Evolutionary conservation across 2,797 vertebrate species (phyloP).

Genomic region (Trachops cirrhosus): DNA sequence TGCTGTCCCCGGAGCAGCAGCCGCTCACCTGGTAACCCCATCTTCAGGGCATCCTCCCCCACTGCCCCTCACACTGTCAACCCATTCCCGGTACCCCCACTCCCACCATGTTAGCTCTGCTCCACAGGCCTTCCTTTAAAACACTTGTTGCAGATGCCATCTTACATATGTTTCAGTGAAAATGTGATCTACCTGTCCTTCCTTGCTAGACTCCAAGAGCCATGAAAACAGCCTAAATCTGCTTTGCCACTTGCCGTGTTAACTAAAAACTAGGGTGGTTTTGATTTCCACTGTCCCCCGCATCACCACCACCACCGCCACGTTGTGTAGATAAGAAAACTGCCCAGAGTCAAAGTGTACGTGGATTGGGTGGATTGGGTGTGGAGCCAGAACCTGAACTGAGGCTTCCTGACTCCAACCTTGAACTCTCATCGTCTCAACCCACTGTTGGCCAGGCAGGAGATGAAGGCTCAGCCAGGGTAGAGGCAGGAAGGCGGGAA

Average conservation of each 20-base stretch:
- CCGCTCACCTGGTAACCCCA: not conserved
- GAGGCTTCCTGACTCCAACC: not conserved
- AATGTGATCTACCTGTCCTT: not conserved
- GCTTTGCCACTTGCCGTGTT: not conserved
- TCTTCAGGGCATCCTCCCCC: not conserved
- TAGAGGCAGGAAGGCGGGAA: constrained; percentile 36
- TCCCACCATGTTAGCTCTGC: not conserved
- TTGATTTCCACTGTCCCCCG: not conserved
- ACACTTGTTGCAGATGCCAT: not conserved
- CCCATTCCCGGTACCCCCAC: not conserved
- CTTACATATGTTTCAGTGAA: not conserved
- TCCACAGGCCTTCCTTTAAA: not conserved
- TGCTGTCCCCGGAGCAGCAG: not conserved
- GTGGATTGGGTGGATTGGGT: not conserved
- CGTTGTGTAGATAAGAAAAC: not conserved
- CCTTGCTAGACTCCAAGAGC: not conserved
- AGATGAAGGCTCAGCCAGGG: not conserved
- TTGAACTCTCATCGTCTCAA: not conserved
- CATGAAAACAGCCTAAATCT: not conserved
- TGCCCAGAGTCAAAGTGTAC: not conserved
- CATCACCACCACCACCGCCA: not conserved
- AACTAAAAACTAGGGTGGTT: not conserved
- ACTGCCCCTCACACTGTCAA: not conserved
- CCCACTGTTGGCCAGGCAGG: not conserved
- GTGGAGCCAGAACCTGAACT: not conserved